Evolutionary conservation across 2,113 vertebrate species (phyloP).

Genomic region (Spermophilus dauricus): DNA sequence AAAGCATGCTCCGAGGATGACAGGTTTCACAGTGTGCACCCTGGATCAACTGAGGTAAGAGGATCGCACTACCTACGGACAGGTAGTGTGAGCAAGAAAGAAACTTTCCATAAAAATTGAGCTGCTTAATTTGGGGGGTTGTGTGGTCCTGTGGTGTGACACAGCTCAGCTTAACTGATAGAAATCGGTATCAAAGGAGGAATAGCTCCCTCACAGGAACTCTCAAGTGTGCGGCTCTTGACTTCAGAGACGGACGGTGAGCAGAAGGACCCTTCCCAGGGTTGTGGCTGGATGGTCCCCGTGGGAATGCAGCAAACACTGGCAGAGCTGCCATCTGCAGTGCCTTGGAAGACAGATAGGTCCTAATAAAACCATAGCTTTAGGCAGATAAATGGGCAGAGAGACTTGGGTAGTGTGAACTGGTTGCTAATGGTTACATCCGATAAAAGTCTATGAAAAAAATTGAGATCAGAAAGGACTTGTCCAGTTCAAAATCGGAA

Average conservation of each 20-base stretch:
- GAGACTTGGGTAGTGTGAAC: neutral
- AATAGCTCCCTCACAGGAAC: neutral
- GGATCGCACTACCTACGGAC: no score
- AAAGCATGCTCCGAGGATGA: neutral
- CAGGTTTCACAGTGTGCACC: neutral
- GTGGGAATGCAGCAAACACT: neutral
- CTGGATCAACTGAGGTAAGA: neutral
- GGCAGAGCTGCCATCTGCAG: accelerated
- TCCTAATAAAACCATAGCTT: neutral
- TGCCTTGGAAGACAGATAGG: neutral
- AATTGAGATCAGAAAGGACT: neutral
- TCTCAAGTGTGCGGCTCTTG: neutral
- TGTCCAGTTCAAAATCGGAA: neutral
- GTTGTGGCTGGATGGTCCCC: neutral
- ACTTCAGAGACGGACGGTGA: neutral
- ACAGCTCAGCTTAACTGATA: neutral
- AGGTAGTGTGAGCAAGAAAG: neutral
- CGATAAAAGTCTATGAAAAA: neutral
- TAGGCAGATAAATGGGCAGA: neutral
- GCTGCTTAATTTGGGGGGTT: neutral
- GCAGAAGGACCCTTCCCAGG: neutral
- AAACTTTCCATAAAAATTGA: neutral
- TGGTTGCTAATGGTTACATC: constrained; percentile 8
- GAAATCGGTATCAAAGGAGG: neutral
- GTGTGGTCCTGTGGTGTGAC: neutral